Evolutionary conservation across 2,113 vertebrate species (phyloP).

Genomic region (Megaleporinus macrocephalus): DNA sequence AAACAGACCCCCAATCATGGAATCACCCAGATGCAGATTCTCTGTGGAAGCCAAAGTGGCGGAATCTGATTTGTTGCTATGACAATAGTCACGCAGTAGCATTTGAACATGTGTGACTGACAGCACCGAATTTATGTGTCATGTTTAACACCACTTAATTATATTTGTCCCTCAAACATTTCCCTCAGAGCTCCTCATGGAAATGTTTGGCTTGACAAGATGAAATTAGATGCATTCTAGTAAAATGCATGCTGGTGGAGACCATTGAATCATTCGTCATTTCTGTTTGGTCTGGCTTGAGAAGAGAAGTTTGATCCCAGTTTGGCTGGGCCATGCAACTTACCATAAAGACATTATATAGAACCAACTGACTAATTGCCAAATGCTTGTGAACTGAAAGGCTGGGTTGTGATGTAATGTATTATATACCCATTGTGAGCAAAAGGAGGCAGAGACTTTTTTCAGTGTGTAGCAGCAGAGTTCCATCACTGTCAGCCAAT

Average conservation of each 20-base stretch:
- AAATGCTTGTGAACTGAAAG: too few relatives aligned
- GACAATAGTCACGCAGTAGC: neutral
- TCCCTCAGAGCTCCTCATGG: neutral
- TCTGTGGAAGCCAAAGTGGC: neutral
- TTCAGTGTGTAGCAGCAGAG: too few relatives aligned
- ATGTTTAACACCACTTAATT: constrained; percentile 3
- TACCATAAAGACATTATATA: neutral
- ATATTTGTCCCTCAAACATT: constrained; percentile 11
- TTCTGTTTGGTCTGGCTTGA: constrained; percentile 12
- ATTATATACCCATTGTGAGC: too few relatives aligned
- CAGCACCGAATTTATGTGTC: neutral
- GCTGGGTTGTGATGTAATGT: too few relatives aligned
- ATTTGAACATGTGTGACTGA: neutral
- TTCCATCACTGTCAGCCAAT: too few relatives aligned
- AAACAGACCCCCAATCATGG: too few relatives aligned
- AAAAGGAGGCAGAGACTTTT: too few relatives aligned
- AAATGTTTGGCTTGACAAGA: constrained; percentile 5
- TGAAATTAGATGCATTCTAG: constrained; percentile 1
- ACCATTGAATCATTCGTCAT: constrained; percentile 15
- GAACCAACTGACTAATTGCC: too few relatives aligned
- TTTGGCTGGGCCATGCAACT: neutral
- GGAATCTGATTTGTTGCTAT: neutral
- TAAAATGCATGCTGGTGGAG: neutral
- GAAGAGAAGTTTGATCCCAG: constrained; percentile 22
- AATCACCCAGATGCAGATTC: neutral